Conservation (phyloP, 1,140 invertebrate genomes). For the Drosophila equinoxialis region DNA sequence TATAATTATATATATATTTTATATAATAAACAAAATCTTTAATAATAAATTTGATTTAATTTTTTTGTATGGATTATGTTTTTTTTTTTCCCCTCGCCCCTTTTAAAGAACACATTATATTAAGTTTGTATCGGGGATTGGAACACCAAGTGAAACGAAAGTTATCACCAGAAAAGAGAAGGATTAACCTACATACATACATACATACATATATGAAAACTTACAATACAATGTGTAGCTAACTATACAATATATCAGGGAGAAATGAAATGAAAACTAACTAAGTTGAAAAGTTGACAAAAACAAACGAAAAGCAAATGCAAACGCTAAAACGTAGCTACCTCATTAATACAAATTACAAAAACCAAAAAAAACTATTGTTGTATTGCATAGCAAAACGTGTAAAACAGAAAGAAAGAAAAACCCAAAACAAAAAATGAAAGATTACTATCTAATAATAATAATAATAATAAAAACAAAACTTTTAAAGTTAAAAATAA, state of each 20-base stretch:
- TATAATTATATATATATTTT: conserved; percentile 58
- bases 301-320: conserved; percentile 28
- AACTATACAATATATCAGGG: conserved; percentile 60
- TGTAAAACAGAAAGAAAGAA: conserved; percentile 3
- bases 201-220: background rate
- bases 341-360: conserved; percentile 3
- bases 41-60: conserved; percentile 53
- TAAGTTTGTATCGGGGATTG: conserved; percentile 22
- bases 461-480: background rate
- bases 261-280: conserved; percentile 20
- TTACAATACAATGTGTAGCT: background rate
- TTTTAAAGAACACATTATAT: conserved; percentile 6
- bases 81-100: conserved; percentile 4
- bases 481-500: conserved; percentile 15
- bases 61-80: conserved; percentile 38
- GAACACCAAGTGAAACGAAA: conserved; percentile 29
- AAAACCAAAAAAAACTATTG: conserved; percentile 2
- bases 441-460: background rate
- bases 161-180: conserved; percentile 29
- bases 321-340: conserved; percentile 11
- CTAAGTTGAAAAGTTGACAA: background rate
- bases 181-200: background rate
- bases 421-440: background rate
- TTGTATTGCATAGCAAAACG: conserved; percentile 11
- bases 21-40: conserved; percentile 61